These are phyloP conservation scores for Poeciliopsis occidentalis DNA, from an alignment of 2,113 vertebrate species.

Conservation along the genomic window DNA sequence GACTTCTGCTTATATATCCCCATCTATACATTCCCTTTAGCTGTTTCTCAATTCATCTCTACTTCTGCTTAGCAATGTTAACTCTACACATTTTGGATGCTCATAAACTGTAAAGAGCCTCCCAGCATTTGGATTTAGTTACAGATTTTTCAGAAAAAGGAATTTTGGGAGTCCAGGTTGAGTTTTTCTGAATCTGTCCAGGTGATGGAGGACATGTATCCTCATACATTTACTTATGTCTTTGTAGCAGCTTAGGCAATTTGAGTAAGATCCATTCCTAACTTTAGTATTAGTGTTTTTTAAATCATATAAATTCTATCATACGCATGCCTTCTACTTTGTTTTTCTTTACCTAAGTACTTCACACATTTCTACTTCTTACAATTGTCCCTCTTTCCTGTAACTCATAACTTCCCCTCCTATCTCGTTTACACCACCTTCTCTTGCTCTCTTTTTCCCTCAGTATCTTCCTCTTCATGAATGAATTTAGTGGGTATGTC, in stretches of 20 bases:
- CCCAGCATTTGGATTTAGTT: neutral
- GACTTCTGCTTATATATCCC: slow-evolving; percentile 9
- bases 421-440: neutral
- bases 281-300: neutral
- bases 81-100: neutral
- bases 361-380: slow-evolving; percentile 13
- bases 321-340: neutral
- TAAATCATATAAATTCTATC: neutral
- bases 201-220: neutral
- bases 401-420: neutral
- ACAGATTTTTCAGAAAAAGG: slow-evolving; percentile 1
- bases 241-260: too few species aligned
- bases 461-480: slow-evolving; percentile 21
- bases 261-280: neutral
- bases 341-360: slow-evolving; percentile 14
- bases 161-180: neutral
- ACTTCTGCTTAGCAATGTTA: neutral
- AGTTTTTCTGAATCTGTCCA: neutral
- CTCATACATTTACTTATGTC: too few species aligned
- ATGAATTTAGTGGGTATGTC: slow-evolving; percentile 51
- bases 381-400: slow-evolving; percentile 2
- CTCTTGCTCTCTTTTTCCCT: slow-evolving; percentile 1
- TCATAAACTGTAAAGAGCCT: neutral
- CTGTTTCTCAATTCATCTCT: slow-evolving; percentile 1
- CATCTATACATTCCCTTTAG: slow-evolving; percentile 26